A percentile compares a stretch with the other conserved stretches of the same genome.
Evolutionary conservation across 2,797 vertebrate species (phyloP).

Genomic region (Ctenopoma multispine): DNA sequence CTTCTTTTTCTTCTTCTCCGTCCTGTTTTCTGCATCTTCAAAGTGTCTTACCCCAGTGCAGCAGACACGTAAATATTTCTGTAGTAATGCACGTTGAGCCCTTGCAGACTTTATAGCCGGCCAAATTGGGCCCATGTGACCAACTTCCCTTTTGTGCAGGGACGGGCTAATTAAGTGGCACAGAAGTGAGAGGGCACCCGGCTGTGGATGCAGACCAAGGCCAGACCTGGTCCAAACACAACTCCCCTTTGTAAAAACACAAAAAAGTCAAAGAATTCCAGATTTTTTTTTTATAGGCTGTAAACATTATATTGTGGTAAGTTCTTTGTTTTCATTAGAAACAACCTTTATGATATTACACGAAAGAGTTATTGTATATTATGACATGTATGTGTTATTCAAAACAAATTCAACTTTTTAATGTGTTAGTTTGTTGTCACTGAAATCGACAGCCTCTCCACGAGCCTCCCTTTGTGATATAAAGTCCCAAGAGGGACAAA

Average conservation of each 20-base stretch:
- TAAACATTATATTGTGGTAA: conserved; percentile 37
- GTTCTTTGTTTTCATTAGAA: conserved; percentile 36
- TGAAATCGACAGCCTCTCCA: conserved; percentile 23
- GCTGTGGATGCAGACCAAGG: conserved; percentile 62
- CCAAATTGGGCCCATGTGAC: conserved; percentile 86
- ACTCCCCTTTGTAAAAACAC: conserved; percentile 55
- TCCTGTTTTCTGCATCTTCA: conserved; percentile 77
- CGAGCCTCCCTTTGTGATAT: conserved; percentile 38
- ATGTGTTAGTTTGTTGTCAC: conserved; percentile 43
- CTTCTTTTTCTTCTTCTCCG: conserved; percentile 39
- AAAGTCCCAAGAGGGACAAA: conserved; percentile 28
- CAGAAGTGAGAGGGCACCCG: conserved; percentile 69
- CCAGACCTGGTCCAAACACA: conserved; percentile 59
- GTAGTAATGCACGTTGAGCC: conserved; percentile 72
- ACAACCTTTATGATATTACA: conserved; percentile 1
- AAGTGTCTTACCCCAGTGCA: conserved; percentile 64
- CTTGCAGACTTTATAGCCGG: conserved; percentile 78
- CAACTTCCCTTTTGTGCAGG: conserved; percentile 66
- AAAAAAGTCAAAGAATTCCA: conserved; percentile 15
- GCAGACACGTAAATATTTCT: conserved; percentile 76
- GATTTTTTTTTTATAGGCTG: conserved; percentile 42
- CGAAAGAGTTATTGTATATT: conserved; percentile 27
- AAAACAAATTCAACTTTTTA: conserved; percentile 18
- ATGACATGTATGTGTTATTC: conserved; percentile 34
- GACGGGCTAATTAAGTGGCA: conserved; percentile 80